These are phyloP conservation scores for Acrossocheilus fasciatus DNA, from an alignment of 2,797 vertebrate genomes.

Conservation along the genomic window DNA sequence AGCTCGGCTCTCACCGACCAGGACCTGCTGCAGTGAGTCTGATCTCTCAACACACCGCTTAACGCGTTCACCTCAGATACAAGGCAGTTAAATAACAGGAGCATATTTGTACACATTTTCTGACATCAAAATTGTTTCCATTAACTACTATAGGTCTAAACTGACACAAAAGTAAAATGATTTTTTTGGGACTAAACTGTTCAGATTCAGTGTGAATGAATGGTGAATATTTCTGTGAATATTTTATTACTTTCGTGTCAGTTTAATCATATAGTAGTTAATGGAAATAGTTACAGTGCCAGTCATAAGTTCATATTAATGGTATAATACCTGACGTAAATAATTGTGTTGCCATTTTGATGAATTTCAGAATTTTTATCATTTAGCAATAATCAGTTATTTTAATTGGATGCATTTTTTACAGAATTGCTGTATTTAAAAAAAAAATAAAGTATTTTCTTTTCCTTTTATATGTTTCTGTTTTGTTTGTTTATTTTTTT, in stretches of 20 bases:
- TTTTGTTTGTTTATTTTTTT: too few relatives aligned
- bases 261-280: neutral
- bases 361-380: too few relatives aligned
- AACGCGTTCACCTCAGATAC: neutral
- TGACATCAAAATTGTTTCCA: neutral
- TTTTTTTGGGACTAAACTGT: neutral
- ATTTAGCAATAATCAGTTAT: too few relatives aligned
- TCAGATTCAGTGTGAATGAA: neutral
- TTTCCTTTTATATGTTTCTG: too few relatives aligned
- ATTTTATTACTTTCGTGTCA: neutral
- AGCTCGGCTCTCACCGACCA: conserved; percentile 81
- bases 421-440: too few relatives aligned
- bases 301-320: neutral
- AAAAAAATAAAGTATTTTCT: too few relatives aligned
- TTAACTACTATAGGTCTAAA: neutral
- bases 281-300: neutral
- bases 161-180: neutral
- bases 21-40: conserved; percentile 90
- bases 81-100: neutral
- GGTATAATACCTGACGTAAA: neutral
- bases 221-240: neutral
- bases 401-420: too few relatives aligned
- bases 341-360: neutral
- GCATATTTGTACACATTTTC: neutral
- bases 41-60: neutral